Evolutionary conservation across 2,113 vertebrate genomes (phyloP), one percentile per base, ranked within the genome.

Genomic region (Lates calcarifer): DNA sequence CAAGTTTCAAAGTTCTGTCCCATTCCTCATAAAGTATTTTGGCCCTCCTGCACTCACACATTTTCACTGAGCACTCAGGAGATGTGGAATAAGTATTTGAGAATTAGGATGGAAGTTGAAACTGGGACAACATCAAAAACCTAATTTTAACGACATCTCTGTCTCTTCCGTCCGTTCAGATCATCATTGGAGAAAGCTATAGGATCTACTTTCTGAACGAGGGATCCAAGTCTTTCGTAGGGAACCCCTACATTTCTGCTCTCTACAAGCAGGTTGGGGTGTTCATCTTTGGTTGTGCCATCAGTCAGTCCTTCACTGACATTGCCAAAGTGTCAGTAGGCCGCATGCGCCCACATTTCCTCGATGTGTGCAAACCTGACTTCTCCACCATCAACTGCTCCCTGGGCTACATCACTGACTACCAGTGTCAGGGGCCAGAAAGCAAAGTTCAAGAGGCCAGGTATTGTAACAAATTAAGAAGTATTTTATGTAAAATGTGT

Each of bases 241-340:
- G 95, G 87, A 99, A 98, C 94, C 97, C 96, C 67, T 99, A 99
- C 62, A 81, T 98, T 61, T 96, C 97, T 0, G 96, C 97, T 0
- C 94, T 99, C 58, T 97, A 97, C 87, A 96, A 96, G 91, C 96
- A 97, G 79, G 87, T 97, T 13, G 97, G 97, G 4, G 95, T 96
- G 35, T 97, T 96, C 87, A 35, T 97, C 53, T 97, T 97, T 0
- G 96, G 97, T 85, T 96, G 95, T 0, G 95, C 95, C 0, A 94
- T 96, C 89, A 97, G 95, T 87, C 96, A 96, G 87, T 97, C 96
- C 3, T 95, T 98, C 81, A 99, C 98, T 0, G 97, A 98, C 92
- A 95, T 99, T 51, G 97, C 97, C 77, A 99, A 99, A 43, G 98
- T 98, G 92, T 97, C 96, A 29, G 95, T 97, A 0, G 97, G 98